phyloP scores from a whole-genome alignment of 2,113 vertebrate genomes.

The Callopanchax toddi region DNA sequence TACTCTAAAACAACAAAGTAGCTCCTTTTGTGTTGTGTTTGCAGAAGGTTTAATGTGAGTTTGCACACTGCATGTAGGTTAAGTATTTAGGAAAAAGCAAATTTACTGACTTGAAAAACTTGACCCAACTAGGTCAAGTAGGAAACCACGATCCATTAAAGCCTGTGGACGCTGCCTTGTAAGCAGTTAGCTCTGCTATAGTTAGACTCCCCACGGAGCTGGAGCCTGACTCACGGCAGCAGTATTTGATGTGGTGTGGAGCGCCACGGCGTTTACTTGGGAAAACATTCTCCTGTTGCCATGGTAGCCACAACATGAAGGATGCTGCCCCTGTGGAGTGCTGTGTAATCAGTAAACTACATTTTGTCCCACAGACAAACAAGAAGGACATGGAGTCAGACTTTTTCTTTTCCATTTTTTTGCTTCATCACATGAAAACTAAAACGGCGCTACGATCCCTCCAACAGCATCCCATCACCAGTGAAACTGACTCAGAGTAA shows the following conservation, averaged over 20 bases:
- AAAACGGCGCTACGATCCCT: not conserved
- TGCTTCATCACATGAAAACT: not conserved
- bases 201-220: slow-evolving; percentile 67
- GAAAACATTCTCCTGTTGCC: slow-evolving; percentile 67
- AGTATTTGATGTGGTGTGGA: slow-evolving; percentile 69
- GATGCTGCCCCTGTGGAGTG: slow-evolving; percentile 60
- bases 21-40: slow-evolving; percentile 1
- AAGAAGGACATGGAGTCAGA: slow-evolving; percentile 27
- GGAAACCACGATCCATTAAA: slow-evolving; percentile 69
- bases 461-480: not conserved
- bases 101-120: slow-evolving; percentile 46
- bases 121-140: slow-evolving; percentile 52
- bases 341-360: slow-evolving; percentile 32
- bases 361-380: slow-evolving; percentile 16
- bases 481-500: not conserved
- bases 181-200: slow-evolving; percentile 68
- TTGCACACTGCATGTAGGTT: slow-evolving; percentile 20
- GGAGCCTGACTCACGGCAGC: slow-evolving; percentile 68
- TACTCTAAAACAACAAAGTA: slow-evolving; percentile 4
- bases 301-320: slow-evolving; percentile 70
- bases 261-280: slow-evolving; percentile 57
- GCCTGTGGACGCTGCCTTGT: slow-evolving; percentile 60
- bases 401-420: slow-evolving; percentile 9
- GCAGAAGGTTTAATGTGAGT: slow-evolving; percentile 20
- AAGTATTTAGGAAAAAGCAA: slow-evolving; percentile 50